Evolutionary conservation across 2,113 vertebrate species (phyloP).

Genomic region (Serilophus lunatus): DNA sequence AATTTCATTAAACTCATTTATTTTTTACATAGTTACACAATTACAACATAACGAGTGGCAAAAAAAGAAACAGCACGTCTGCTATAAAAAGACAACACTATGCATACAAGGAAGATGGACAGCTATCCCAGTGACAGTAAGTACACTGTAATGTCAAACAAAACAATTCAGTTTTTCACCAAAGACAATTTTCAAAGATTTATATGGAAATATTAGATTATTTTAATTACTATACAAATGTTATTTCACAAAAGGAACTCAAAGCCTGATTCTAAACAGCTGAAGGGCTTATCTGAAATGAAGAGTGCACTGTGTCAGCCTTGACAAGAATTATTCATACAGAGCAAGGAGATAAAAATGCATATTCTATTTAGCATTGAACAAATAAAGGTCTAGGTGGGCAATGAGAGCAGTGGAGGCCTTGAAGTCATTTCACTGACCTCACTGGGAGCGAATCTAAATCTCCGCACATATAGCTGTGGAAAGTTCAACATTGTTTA

Average conservation of each 20-base stretch:
- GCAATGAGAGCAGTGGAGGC: not conserved
- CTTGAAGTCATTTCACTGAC: not conserved
- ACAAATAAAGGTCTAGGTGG: not conserved
- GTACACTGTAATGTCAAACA: not conserved
- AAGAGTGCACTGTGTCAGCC: not conserved
- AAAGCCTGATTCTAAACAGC: not conserved
- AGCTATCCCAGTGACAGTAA: not conserved
- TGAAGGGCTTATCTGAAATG: not conserved
- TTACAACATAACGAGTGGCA: not conserved
- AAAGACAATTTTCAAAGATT: not conserved
- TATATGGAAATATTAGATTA: not conserved
- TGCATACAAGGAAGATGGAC: not conserved
- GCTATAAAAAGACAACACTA: not conserved
- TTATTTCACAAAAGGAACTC: not conserved
- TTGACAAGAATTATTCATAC: not conserved
- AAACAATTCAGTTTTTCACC: not conserved
- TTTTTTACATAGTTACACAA: not conserved
- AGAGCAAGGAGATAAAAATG: not conserved
- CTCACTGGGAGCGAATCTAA: not conserved
- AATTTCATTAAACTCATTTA: too few species aligned
- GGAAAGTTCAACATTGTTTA: not conserved
- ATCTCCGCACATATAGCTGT: not conserved
- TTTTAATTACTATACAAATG: conserved; percentile 3
- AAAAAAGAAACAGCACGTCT: not conserved
- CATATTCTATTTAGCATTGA: not conserved